phyloP scores from a whole-genome alignment of 2,113 vertebrate genomes.

The Addax nasomaculatus region DNA sequence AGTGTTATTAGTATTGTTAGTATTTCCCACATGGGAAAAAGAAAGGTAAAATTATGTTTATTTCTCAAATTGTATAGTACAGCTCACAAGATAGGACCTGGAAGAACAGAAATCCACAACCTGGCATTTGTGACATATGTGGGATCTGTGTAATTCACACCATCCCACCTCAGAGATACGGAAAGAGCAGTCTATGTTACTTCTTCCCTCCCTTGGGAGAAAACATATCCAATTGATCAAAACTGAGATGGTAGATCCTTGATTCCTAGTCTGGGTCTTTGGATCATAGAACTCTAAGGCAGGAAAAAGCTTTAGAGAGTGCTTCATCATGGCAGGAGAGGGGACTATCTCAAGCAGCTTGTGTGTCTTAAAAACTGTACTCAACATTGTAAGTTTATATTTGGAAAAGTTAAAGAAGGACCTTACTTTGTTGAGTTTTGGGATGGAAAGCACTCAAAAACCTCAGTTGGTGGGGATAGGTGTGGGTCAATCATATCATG shows the following conservation, averaged over 20 bases:
- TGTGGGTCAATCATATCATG: neutral
- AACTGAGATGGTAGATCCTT: neutral
- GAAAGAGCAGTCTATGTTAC: neutral
- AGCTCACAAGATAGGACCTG: neutral
- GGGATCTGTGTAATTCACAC: neutral
- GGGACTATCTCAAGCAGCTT: neutral
- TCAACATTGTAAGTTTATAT: neutral
- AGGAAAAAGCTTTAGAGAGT: neutral
- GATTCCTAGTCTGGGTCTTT: neutral
- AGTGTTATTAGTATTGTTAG: neutral
- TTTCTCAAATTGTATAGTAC: neutral
- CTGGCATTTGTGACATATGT: neutral
- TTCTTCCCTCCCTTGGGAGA: neutral
- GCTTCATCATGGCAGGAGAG: neutral
- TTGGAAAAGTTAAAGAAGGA: neutral
- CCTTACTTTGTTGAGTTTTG: neutral
- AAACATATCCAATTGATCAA: neutral
- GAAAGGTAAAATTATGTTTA: neutral
- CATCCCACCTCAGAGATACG: neutral
- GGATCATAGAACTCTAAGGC: neutral
- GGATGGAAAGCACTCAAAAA: neutral
- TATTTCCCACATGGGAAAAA: neutral
- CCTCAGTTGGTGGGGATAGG: neutral
- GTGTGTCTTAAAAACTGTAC: neutral
- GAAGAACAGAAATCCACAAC: neutral